Evolutionary conservation across 2,888 invertebrate species (phyloP), one percentile per base, ranked within the genome.

Genomic region (Thyatira batis): DNA sequence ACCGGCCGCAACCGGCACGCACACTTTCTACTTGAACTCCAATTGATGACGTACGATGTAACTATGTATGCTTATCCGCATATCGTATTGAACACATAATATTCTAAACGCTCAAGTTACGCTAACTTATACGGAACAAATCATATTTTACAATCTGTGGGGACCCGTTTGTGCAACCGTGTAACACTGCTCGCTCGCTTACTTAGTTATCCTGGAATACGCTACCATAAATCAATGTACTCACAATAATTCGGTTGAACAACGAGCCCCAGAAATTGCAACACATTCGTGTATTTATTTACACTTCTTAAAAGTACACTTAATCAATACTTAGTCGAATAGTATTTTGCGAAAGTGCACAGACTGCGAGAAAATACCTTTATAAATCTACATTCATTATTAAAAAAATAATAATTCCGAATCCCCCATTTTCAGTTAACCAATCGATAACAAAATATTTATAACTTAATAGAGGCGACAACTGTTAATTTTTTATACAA

Each of bases 301-400:
- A 91, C 91, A 90, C 88, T 76, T 78, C 80, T 85, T 89, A 83
- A 76, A 73, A 82, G 67, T 88, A 89, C 82, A 76, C 84, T 84
- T 87, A 85, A 75, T 71, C 73, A 61, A 84, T 67, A 69, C 83
- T 85, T 84, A 85, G 69, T 72, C 75, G 72, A 83, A 84, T 84
- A 87, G 77, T 79, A 74, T 70, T 81, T 80, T 80, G 84, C 83
- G 80, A 84, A 80, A 85, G 81, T 80, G 74, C 27, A 27, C 77
- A 78, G 82, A 80, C 82, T 80, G 84, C 80, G 76, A 79, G 70
- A 84, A 80, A 78, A 73, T 78, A 77, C 73, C 69, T 78, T 78
- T 80, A 84, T 71, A 67, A n/a, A 73, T 65, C 80, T 82, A 82
- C 65, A 55, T 73, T 64, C 67, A 67, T 73, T 46, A 45, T 21